Conservation (phyloP, 1,140 invertebrate genomes). For the Cotesia glomerata region DNA sequence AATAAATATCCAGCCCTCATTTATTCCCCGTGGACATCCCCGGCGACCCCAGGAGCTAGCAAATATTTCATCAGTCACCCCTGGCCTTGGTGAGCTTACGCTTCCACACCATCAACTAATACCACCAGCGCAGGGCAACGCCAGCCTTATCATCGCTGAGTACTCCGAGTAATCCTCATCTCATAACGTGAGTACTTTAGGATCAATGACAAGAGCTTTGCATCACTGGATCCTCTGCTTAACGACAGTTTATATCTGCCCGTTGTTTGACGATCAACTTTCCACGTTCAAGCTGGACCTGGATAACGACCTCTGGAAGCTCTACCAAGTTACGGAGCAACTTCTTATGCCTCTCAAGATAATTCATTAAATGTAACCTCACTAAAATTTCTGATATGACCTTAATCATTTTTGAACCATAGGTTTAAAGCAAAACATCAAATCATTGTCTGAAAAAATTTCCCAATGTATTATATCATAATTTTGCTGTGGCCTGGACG, state of each 20-base stretch:
- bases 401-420: too few species aligned
- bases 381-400: too few species aligned
- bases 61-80: conserved; percentile 7
- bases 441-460: too few species aligned
- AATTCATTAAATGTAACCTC: too few species aligned
- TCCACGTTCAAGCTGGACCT: background rate
- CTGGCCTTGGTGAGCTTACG: background rate
- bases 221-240: background rate
- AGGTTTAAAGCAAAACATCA: too few species aligned
- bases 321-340: conserved; percentile 5
- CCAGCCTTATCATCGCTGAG: conserved; percentile 2
- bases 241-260: background rate
- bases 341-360: conserved; percentile 28
- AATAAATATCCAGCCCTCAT: conserved; percentile 13
- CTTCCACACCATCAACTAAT: conserved; percentile 1
- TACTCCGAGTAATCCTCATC: background rate
- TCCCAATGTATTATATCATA: too few species aligned
- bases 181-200: conserved; percentile 1
- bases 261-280: background rate
- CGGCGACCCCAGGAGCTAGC: background rate
- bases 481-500: too few species aligned
- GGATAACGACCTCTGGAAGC: background rate
- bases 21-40: background rate
- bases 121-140: background rate
- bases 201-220: conserved; percentile 1